Evolutionary conservation across 37 sponge, comb jelly and placozoan genomes (phyloP), one percentile per base, ranked within the genome.

Genomic region (Tethya wilhelma): DNA sequence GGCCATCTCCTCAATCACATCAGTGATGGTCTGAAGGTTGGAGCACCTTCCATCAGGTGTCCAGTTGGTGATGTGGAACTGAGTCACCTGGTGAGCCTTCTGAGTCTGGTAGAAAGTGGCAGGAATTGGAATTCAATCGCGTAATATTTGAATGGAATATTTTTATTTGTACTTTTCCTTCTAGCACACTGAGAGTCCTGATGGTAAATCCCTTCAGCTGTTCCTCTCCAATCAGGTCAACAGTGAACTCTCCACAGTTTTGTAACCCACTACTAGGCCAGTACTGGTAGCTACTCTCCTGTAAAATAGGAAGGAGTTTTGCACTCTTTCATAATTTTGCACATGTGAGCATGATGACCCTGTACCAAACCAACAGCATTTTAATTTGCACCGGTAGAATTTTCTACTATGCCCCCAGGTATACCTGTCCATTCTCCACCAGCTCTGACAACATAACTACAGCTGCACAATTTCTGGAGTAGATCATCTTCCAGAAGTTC

Each of bases 11-110:
- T 82, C 90, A 31, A 95, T 86, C 64, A 91, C 71, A 55, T 88
- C 93, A 37, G 80, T 73, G 57, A 95, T 63, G 41, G 69, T 73
- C 9, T 79, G 71, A 26, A 81, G 71, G 74, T 73, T 81, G 43
- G 86, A 78, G 76, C 58, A 81, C n/a, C 37, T 58, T 46, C 82
- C 85, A 64, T 74, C 80, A 12, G 90, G 87, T 30, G 72, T 67
- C 96, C 96, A 95, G 44, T 73, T 53, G 36, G 46, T 59, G 53
- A 87, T 89, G 74, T 95, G 92, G 76, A 95, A 89, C 71, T 95
- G 96, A 43, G 62, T 66, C 45, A 95, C 86, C 11, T 82, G 82
- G 14, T 89, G 84, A 5, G 80, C 55, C 55, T 72, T 72, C 55
- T 72, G 55, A 30, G 46, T 42, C 73, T 44, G 55, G n/a, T n/a